Evolutionary conservation across 2,888 invertebrate genomes (phyloP).

Genomic region (Ferrisia virgata): DNA sequence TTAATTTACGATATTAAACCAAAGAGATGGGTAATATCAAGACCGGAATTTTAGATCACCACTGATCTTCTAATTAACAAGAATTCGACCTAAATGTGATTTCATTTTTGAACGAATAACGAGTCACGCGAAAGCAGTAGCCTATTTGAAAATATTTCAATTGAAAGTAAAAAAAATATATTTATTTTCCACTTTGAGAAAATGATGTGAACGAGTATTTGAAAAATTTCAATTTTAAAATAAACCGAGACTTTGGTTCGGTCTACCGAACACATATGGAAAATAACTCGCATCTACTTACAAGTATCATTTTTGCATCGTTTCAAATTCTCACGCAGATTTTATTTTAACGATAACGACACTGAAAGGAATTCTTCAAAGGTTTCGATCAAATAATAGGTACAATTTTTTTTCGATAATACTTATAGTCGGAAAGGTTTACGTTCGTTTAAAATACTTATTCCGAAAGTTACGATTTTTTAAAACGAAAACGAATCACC

Average conservation of each 20-base stretch:
- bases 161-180: conserved; percentile 11
- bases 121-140: not conserved
- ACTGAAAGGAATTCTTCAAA: not conserved
- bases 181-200: not conserved
- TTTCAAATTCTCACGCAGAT: not conserved
- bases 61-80: not conserved
- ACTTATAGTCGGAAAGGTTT: not conserved
- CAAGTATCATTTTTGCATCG: not conserved
- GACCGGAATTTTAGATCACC: not conserved
- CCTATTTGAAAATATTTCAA: not conserved
- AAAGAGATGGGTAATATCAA: not conserved
- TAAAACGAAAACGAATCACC: not conserved
- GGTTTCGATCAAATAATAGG: not conserved
- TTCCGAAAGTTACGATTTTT: not conserved
- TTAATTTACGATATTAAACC: not conserved
- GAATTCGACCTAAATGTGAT: not conserved
- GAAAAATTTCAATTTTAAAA: not conserved
- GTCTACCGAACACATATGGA: not conserved
- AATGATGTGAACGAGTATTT: not conserved
- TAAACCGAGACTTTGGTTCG: not conserved
- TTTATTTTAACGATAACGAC: not conserved
- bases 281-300: too few species aligned
- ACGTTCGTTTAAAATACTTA: not conserved
- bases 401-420: not conserved
- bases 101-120: not conserved